Evolutionary conservation across 2,888 invertebrate species (phyloP), one percentile per base, ranked within the genome.

Genomic region (Cosmorhoe ocellata): DNA sequence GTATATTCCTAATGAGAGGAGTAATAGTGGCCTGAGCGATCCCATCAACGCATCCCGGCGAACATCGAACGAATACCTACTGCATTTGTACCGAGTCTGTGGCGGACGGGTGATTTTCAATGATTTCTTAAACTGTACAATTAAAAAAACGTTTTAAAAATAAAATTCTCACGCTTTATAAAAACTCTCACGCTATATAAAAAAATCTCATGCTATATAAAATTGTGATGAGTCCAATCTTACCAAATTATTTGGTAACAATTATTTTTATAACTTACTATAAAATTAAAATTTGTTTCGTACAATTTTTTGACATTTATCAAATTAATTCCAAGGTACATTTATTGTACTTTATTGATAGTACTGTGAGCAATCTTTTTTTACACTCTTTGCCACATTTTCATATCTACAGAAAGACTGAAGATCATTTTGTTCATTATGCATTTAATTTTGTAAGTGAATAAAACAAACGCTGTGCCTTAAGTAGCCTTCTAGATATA

Each of bases 1-100:
- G 88, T 88, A 83, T 90, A 90, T 88, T 87, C 87, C 87, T 90
- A 90, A 90, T 88, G 90, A 87, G 84, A 81, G 89, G 79, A 81
- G 84, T 90, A 88, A 89, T 89, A 80, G 84, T 84, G 81, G 88
- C 79, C 82, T 82, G 82, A 84, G 85, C 83, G 84, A 85, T 22
- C 83, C 78, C 83, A 85, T 85, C 86, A 85, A 88, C 78, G 84
- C 88, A 88, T 88, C 87, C 89, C 81, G 71, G 69, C 67, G 76
- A 75, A 77, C 76, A 74, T 68, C 77, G 71, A 79, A 77, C 76
- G 79, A 82, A 82, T 78, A 78, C 76, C 71, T 71, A 77, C 71
- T 73, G 81, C 81, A 84, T 88, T 85, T 84, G 75, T 47, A 43
- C 24, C 42, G 47, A 22, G 51, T 13, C 41, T 28, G 46, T 37